These are phyloP conservation scores for Tiliacea aurago DNA, from an alignment of 2,888 invertebrate species.

Conservation along the genomic window DNA sequence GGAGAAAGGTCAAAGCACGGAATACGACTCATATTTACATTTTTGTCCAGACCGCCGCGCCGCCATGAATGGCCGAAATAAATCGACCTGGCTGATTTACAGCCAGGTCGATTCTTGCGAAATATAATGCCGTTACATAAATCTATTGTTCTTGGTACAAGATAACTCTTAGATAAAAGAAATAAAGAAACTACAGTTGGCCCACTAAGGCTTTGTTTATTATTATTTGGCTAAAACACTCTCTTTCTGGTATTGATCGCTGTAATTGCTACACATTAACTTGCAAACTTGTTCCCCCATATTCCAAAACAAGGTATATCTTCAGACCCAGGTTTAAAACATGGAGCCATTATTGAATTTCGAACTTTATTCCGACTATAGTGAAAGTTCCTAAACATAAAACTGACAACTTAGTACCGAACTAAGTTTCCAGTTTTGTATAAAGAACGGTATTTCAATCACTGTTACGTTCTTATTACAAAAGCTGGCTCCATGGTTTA, in stretches of 20 bases:
- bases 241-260: slow-evolving; percentile 7
- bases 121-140: slow-evolving; percentile 20
- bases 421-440: too few species aligned
- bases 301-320: too few species aligned
- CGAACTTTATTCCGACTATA: too few species aligned
- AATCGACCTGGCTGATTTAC: not conserved
- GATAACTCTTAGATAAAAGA: slow-evolving; percentile 15
- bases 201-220: slow-evolving; percentile 14
- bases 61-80: not conserved
- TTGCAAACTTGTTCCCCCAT: not conserved
- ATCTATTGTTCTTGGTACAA: slow-evolving; percentile 25
- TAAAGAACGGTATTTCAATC: too few species aligned
- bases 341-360: too few species aligned
- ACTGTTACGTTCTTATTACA: too few species aligned
- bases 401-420: too few species aligned
- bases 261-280: not conserved
- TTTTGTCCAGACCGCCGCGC: not conserved
- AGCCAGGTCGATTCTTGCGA: slow-evolving; percentile 28
- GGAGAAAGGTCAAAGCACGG: not conserved
- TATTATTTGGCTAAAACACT: not conserved
- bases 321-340: too few species aligned
- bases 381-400: too few species aligned
- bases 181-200: slow-evolving; percentile 16
- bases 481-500: too few species aligned
- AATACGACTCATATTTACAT: not conserved